Evolutionary conservation across 1,140 invertebrate genomes (phyloP), one percentile per base, ranked within the genome.

Genomic region (Drosophila tani): DNA sequence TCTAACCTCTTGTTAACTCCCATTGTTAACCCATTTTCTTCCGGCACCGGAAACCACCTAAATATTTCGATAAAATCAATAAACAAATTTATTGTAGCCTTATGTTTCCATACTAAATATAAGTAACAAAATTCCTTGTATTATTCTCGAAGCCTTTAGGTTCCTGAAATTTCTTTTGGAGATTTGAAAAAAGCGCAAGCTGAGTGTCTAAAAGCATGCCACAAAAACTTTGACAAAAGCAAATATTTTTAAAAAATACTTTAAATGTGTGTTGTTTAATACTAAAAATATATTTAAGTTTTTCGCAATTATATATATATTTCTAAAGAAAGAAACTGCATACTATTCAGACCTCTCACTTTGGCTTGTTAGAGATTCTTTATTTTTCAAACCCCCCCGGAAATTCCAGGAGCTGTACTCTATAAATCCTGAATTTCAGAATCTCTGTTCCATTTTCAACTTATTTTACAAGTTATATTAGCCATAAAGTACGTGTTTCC

Each of bases 91-190:
- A 41, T 46, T 15, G 57, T 29, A 59, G 51, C 51, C 32, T 21
- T 55, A 38, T 17, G 51, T 9, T 21, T 55, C 17, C 32, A 11
- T 8, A 55, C 35, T 57, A 41, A 57, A 57, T 57, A 40, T 41
- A 41, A 41, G 6, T 57, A 57, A 57, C 55, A 57, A 57, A 57
- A 57, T 57, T 40, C 32, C 55, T 41, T 57, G 55, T 57, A 57
- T 57, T 57, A 24, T 12, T 21, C 15, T 40, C 35, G 15, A 41
- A 57, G 55, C 55, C 35, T 24, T 40, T 4, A 8, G 7, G 19
- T n/a, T 57, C 1, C 15, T 41, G 9, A 35, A 21, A 62, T 35
- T 5, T 32, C 9, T 9, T 3, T 2, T 17, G 17, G 3, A 5
- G 45, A 11, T 32, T 50, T 11, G 8, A 49, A 49, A 60, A 59